Evolutionary conservation across 2,113 vertebrate genomes (phyloP).

Genomic region (Taxidea taxus): DNA sequence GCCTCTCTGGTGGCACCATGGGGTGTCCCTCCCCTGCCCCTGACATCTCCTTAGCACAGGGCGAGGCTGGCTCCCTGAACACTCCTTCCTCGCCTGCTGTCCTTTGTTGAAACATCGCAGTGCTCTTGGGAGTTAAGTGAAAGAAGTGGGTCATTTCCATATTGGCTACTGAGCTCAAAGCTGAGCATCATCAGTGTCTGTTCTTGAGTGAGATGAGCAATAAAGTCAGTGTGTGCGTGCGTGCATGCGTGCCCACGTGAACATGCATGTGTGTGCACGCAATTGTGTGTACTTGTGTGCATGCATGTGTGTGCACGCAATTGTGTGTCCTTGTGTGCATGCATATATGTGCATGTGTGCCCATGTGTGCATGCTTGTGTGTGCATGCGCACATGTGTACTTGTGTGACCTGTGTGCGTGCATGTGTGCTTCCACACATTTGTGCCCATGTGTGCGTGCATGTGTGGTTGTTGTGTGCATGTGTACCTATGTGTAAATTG

Average conservation of each 20-base stretch:
- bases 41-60: neutral
- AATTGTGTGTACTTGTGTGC: fast-evolving
- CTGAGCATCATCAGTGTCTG: neutral
- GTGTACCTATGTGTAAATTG: neutral
- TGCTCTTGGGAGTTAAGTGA: neutral
- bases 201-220: neutral
- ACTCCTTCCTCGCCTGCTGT: neutral
- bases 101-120: neutral
- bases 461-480: too few species aligned
- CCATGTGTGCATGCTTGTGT: fast-evolving
- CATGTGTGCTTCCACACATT: too few species aligned
- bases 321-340: neutral
- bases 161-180: neutral
- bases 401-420: neutral
- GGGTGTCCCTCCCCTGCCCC: fast-evolving
- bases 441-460: neutral
- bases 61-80: neutral
- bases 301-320: neutral
- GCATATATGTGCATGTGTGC: too few species aligned
- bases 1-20: fast-evolving
- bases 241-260: neutral
- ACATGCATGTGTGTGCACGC: neutral
- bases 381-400: neutral
- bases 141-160: conserved; percentile 54
- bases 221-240: neutral